These are phyloP conservation scores for Drosophila simulans DNA, from an alignment of 1,140 invertebrate genomes.

Conservation along the genomic window DNA sequence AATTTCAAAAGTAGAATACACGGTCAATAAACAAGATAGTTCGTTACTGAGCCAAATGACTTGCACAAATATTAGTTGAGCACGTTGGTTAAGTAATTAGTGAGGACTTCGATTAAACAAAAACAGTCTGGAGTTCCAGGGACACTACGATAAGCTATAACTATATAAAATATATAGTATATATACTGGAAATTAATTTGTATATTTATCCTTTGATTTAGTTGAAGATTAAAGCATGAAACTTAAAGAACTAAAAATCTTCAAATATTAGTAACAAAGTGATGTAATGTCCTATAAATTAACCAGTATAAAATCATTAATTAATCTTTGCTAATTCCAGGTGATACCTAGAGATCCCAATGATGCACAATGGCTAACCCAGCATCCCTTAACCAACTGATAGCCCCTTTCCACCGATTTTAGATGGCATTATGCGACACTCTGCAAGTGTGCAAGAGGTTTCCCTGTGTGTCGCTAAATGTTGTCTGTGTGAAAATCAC, in stretches of 20 bases:
- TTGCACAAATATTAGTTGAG: not conserved
- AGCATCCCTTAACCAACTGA: not conserved
- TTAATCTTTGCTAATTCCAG: not conserved
- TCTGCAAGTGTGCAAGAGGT: slow-evolving; percentile 37
- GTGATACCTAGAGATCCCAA: slow-evolving; percentile 18
- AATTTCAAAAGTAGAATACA: not conserved
- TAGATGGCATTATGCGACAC: slow-evolving; percentile 34
- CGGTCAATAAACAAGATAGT: not conserved
- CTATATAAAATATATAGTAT: no score
- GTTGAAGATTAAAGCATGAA: no score
- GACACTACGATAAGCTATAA: not conserved
- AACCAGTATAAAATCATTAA: no score
- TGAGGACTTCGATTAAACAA: not conserved
- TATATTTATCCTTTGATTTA: no score
- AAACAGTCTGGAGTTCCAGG: not conserved
- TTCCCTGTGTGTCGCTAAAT: slow-evolving; percentile 11
- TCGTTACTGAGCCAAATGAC: not conserved
- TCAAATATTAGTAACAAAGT: no score
- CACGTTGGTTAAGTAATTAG: not conserved
- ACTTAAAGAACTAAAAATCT: not conserved
- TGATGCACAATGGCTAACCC: slow-evolving; percentile 15
- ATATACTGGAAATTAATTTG: not conserved
- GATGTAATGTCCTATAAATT: not conserved
- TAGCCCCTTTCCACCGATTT: not conserved
- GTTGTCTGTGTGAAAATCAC: slow-evolving; percentile 3